phyloP scores from a whole-genome alignment of 2,797 vertebrate genomes.

The Simalia tracyae region DNA sequence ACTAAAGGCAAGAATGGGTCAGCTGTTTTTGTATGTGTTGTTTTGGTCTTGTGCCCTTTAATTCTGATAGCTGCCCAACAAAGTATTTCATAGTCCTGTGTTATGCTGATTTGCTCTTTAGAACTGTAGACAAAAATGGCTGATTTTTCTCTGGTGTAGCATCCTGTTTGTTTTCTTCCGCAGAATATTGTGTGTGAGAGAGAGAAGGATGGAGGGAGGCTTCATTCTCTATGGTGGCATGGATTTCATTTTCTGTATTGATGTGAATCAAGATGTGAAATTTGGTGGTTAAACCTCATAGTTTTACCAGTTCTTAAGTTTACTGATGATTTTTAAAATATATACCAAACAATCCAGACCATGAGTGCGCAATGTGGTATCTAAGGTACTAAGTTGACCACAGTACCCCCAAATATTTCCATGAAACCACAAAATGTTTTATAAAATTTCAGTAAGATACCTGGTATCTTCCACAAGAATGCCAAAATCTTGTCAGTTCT shows the following conservation, averaged over 20 bases:
- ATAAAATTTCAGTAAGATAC: background rate
- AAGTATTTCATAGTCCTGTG: background rate
- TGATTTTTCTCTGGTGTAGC: background rate
- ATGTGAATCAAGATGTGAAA: background rate
- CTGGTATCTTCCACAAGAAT: background rate
- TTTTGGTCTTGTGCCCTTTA: background rate
- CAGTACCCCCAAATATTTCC: background rate
- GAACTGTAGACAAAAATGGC: background rate
- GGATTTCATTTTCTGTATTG: background rate
- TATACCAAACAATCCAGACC: background rate
- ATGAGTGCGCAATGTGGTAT: background rate
- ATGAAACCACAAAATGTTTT: background rate
- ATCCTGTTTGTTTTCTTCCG: background rate
- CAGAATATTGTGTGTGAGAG: background rate
- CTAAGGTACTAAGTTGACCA: background rate
- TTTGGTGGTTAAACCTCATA: background rate
- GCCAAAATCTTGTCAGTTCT: background rate
- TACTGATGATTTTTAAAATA: background rate
- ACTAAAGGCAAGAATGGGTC: background rate
- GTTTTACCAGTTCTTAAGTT: background rate
- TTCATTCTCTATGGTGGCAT: background rate
- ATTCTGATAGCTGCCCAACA: background rate
- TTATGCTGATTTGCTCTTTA: background rate
- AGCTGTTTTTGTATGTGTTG: background rate
- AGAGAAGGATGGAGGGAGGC: background rate